Conservation (phyloP, 2,113 vertebrate genomes). For the Steatornis caripensis region DNA sequence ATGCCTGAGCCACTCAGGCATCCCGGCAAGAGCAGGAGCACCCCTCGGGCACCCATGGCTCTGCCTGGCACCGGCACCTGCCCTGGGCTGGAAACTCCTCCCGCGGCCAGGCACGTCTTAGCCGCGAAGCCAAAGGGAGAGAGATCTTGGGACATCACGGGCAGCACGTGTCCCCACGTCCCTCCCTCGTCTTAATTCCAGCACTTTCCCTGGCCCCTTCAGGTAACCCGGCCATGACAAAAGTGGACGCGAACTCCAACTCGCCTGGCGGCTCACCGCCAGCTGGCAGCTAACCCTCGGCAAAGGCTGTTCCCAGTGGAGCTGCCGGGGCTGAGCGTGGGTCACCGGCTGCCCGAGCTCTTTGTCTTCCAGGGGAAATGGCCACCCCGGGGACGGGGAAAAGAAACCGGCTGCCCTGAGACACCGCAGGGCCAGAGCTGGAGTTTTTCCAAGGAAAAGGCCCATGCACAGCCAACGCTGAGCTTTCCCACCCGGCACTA, state of each 20-base stretch:
- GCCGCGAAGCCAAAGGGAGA: neutral
- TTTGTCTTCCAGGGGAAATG: neutral
- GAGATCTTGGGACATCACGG: rapidly evolving
- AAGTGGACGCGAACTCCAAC: neutral
- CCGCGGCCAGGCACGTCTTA: neutral
- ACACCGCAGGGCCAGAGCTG: rapidly evolving
- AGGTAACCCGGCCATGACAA: rapidly evolving
- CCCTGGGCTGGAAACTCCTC: neutral
- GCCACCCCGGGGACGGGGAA: neutral
- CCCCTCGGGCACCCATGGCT: neutral
- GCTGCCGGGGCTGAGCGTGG: neutral
- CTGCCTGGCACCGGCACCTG: neutral
- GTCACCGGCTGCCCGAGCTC: rapidly evolving
- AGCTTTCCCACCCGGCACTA: neutral
- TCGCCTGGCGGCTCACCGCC: neutral
- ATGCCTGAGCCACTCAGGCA: neutral
- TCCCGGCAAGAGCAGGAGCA: neutral
- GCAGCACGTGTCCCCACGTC: rapidly evolving
- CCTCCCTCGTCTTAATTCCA: neutral
- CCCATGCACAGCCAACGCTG: rapidly evolving
- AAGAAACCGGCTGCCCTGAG: rapidly evolving
- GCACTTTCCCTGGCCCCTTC: rapidly evolving
- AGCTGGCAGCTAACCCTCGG: neutral
- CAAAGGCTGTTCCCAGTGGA: neutral
- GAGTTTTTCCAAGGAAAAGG: neutral